Evolutionary conservation across 1,140 invertebrate species (phyloP).

Genomic region (Nilaparvata lugens): DNA sequence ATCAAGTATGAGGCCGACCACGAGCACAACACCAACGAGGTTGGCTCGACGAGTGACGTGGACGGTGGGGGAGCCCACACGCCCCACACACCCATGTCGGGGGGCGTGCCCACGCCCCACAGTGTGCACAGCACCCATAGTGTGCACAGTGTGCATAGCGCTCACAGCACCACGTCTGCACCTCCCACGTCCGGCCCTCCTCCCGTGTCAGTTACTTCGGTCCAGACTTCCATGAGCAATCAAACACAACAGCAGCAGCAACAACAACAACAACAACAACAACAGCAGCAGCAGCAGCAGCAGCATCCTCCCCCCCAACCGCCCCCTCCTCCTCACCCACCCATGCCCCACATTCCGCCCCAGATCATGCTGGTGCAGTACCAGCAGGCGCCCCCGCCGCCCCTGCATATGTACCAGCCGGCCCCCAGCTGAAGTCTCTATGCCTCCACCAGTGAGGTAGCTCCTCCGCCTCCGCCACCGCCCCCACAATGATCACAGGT

Average conservation of each 20-base stretch:
- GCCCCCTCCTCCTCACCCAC: conserved; percentile 10
- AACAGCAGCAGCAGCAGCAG: conserved; percentile 1
- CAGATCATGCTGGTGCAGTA: conserved; percentile 31
- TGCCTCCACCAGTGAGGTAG: too few species aligned
- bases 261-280: neutral
- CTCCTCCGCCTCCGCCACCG: too few species aligned
- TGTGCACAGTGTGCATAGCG: neutral
- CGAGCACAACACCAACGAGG: neutral
- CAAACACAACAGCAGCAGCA: neutral
- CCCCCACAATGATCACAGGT: too few species aligned
- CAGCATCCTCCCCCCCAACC: neutral
- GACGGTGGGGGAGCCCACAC: neutral
- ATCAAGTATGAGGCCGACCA: conserved; percentile 44
- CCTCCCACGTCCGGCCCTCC: neutral
- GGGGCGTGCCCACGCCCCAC: neutral
- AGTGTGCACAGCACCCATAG: neutral
- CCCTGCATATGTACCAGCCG: conserved; percentile 27
- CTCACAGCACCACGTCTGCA: neutral
- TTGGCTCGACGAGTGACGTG: neutral
- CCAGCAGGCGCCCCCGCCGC: conserved; percentile 22
- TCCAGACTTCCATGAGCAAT: conserved; percentile 3
- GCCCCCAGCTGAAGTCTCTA: conserved; percentile 20
- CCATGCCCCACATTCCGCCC: conserved; percentile 13
- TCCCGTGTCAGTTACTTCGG: too few species aligned
- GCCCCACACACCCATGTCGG: neutral